phyloP scores from a whole-genome alignment of 2,888 invertebrate genomes.

The Chydorus sphaericus region DNA sequence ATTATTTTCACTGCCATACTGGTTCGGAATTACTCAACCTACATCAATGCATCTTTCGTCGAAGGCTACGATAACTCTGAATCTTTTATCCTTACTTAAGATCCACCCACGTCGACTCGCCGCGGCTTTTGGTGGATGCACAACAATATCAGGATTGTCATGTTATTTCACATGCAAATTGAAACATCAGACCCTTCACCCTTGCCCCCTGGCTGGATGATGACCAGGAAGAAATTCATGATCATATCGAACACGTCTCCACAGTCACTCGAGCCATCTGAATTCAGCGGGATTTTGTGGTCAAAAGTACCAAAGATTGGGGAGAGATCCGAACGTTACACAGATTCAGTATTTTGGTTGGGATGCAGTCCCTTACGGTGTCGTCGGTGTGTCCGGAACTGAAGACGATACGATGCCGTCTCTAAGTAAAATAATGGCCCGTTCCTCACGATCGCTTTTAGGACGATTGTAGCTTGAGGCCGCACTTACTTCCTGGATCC shows the following conservation, averaged over 20 bases:
- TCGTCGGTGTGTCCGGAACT: too few relatives aligned
- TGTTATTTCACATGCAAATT: slow-evolving; percentile 71
- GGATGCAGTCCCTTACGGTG: slow-evolving; percentile 37
- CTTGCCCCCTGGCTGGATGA: slow-evolving; percentile 45
- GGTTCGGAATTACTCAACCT: slow-evolving; percentile 72
- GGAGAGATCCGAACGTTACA: slow-evolving; percentile 22
- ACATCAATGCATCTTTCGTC: slow-evolving; percentile 78
- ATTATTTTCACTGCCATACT: slow-evolving; percentile 79
- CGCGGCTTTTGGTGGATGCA: slow-evolving; percentile 95
- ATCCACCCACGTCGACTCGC: slow-evolving; percentile 72
- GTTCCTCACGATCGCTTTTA: slow-evolving; percentile 41
- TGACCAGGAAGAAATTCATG: slow-evolving; percentile 67
- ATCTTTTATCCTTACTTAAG: slow-evolving; percentile 81
- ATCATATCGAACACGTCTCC: slow-evolving; percentile 72
- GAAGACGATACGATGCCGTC: slow-evolving; percentile 37
- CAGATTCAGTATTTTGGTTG: slow-evolving; percentile 81
- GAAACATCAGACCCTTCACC: slow-evolving; percentile 63
- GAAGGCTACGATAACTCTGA: slow-evolving; percentile 76
- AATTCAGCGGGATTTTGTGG: slow-evolving; percentile 63
- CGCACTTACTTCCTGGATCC: slow-evolving; percentile 7
- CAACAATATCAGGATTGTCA: slow-evolving; percentile 69
- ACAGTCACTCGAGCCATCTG: slow-evolving; percentile 70
- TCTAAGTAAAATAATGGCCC: slow-evolving; percentile 7
- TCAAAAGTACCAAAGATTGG: slow-evolving; percentile 47
- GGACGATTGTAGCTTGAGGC: slow-evolving; percentile 33